A percentile compares a stretch with the other conserved stretches of the same genome.
These are phyloP conservation scores for Aethina tumida DNA, from an alignment of 1,140 invertebrate genomes.

Conservation along the genomic window DNA sequence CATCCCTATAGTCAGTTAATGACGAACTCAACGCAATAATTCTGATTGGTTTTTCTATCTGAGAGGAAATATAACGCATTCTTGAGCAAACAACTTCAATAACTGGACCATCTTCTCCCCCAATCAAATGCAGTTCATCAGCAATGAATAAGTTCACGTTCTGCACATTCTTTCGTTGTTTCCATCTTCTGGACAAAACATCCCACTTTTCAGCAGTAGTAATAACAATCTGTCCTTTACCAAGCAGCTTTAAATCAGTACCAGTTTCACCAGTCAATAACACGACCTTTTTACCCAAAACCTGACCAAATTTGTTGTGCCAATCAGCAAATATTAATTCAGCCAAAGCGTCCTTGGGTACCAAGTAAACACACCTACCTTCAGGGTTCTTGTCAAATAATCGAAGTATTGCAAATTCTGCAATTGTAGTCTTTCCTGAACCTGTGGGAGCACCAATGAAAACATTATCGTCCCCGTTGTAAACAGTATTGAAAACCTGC, in stretches of 20 bases:
- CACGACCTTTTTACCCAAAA: slow-evolving; percentile 80
- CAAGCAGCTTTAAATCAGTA: slow-evolving; percentile 88
- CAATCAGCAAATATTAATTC: slow-evolving; percentile 88
- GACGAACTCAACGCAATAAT: slow-evolving; percentile 94
- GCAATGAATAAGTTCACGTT: slow-evolving; percentile 95
- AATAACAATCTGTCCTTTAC: slow-evolving; percentile 90
- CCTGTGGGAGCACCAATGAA: slow-evolving; percentile 97
- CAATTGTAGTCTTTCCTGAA: slow-evolving; percentile 93
- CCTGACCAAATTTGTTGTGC: slow-evolving; percentile 75
- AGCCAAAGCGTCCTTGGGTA: slow-evolving; percentile 84
- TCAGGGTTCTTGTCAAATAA: slow-evolving; percentile 66
- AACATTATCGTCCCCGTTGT: slow-evolving; percentile 98
- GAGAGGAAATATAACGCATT: slow-evolving; percentile 95
- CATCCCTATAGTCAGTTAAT: slow-evolving; percentile 89
- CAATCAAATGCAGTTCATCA: slow-evolving; percentile 91
- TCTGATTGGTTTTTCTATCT: slow-evolving; percentile 86
- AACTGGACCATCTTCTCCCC: slow-evolving; percentile 83
- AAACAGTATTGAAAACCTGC: slow-evolving; percentile 98
- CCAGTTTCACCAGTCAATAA: slow-evolving; percentile 96
- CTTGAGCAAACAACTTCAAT: slow-evolving; percentile 95
- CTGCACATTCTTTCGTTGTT: slow-evolving; percentile 96
- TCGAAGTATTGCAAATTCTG: slow-evolving; percentile 92
- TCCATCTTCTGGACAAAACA: slow-evolving; percentile 95
- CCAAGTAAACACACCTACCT: slow-evolving; percentile 84
- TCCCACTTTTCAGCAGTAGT: slow-evolving; percentile 99